Conservation (phyloP, 2,888 invertebrate genomes). For the Melanargia galathea region DNA sequence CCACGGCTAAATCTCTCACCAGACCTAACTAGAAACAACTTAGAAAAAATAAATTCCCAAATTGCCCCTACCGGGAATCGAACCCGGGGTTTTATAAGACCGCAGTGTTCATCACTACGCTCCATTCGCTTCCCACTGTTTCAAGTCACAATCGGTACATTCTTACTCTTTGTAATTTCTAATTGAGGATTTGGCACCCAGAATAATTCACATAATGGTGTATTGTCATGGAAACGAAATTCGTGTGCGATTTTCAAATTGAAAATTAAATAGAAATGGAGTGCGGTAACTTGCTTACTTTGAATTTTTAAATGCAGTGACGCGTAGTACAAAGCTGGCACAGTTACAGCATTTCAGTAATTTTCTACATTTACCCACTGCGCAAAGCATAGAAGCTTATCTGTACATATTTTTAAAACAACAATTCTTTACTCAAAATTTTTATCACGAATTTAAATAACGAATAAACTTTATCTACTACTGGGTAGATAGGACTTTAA, state of each 20-base stretch:
- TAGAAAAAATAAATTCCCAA: too few relatives aligned
- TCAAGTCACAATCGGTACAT: too few relatives aligned
- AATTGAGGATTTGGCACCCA: neutral
- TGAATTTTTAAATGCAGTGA: slow-evolving; percentile 6
- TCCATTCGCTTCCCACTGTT: too few relatives aligned
- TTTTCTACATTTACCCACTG: neutral
- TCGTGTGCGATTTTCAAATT: neutral
- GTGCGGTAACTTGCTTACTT: slow-evolving; percentile 3
- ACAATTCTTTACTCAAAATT: neutral
- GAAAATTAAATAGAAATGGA: slow-evolving; percentile 8
- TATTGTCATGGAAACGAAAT: neutral
- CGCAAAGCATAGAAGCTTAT: neutral
- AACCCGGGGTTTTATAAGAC: too few relatives aligned
- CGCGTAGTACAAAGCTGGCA: slow-evolving; percentile 6
- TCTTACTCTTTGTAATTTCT: too few relatives aligned
- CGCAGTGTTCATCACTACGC: too few relatives aligned
- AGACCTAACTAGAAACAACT: too few relatives aligned
- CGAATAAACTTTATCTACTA: neutral
- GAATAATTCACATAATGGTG: neutral
- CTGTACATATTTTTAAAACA: slow-evolving; percentile 3
- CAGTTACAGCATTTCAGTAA: slow-evolving; percentile 5
- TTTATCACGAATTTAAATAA: neutral
- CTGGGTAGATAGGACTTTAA: neutral
- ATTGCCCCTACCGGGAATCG: too few relatives aligned
- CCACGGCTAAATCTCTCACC: too few relatives aligned